phyloP scores from a whole-genome alignment of 2,113 vertebrate species.

The Rhinopomastus cyanomelas region DNA sequence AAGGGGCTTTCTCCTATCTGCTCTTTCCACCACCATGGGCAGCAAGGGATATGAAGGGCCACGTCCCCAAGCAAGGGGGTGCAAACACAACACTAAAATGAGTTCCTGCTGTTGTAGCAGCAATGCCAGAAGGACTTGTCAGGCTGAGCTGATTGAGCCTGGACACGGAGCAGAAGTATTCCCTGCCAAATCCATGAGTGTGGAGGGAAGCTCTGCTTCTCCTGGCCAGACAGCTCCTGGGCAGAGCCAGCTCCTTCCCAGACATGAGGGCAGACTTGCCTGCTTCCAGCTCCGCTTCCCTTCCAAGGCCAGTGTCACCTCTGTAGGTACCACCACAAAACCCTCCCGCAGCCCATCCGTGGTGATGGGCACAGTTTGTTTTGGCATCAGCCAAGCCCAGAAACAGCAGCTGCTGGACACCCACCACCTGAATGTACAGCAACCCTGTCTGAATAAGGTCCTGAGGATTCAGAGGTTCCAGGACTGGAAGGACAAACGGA shows the following conservation, averaged over 20 bases:
- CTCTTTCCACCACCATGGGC: neutral
- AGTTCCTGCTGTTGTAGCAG: neutral
- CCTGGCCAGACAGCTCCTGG: neutral
- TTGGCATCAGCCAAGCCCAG: neutral
- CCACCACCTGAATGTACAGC: fast-evolving
- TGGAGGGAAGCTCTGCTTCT: neutral
- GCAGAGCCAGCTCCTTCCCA: neutral
- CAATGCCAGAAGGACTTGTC: neutral
- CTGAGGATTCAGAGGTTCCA: fast-evolving
- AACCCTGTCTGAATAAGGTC: fast-evolving
- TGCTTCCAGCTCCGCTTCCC: neutral
- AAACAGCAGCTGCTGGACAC: neutral
- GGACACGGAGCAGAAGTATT: neutral
- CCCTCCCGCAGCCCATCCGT: fast-evolving
- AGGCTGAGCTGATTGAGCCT: neutral
- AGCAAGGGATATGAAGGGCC: neutral
- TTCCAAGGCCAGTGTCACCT: neutral
- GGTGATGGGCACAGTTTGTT: neutral
- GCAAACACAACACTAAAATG: neutral
- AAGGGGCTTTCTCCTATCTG: neutral
- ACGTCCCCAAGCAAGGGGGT: neutral
- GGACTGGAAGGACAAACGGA: neutral
- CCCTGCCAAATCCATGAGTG: neutral
- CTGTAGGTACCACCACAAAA: neutral
- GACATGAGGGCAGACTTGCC: neutral